Conservation (phyloP, 2,113 vertebrate species). For the Myrmecobius fasciatus region DNA sequence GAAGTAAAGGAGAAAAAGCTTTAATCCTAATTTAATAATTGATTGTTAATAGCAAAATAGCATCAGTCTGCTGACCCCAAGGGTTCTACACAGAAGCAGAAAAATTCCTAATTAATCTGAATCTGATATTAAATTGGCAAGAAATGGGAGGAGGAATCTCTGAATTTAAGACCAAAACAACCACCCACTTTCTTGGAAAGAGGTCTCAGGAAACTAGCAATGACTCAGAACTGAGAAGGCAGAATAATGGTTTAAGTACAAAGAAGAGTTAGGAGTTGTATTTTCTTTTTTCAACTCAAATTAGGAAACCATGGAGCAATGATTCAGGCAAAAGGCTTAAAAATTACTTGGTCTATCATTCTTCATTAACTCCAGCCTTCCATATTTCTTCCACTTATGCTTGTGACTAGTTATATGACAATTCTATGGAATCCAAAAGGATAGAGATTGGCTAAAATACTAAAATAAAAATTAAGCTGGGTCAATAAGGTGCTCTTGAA, state of each 20-base stretch:
- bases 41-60: background rate
- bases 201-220: background rate
- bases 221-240: conserved; percentile 6
- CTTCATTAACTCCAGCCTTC: background rate
- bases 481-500: background rate
- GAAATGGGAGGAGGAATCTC: conserved; percentile 11
- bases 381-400: background rate
- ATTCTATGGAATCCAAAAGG: background rate
- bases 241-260: background rate
- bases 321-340: background rate
- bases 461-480: background rate
- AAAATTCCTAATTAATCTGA: background rate
- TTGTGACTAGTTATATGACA: background rate
- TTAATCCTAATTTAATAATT: background rate
- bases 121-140: background rate
- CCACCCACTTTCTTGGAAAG: conserved; percentile 36
- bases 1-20: background rate
- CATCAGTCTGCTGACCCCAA: background rate
- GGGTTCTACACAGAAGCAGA: background rate
- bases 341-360: background rate
- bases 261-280: background rate
- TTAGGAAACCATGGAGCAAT: background rate
- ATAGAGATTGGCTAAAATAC: background rate
- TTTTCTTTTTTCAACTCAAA: background rate
- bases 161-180: conserved; percentile 55